Evolutionary conservation across 1,140 invertebrate species (phyloP).

Genomic region (Calycopis cecrops): DNA sequence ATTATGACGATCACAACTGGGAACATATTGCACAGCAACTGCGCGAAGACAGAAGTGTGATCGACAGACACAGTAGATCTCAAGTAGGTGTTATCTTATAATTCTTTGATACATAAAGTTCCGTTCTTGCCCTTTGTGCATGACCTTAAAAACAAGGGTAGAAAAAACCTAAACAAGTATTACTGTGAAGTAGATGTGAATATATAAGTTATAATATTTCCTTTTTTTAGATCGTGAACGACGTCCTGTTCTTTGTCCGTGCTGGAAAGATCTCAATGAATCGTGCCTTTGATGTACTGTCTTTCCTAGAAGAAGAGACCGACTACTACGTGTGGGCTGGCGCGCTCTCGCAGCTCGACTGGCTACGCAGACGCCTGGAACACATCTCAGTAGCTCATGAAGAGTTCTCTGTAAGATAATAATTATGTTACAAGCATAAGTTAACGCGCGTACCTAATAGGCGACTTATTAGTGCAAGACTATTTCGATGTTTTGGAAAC

Average conservation of each 20-base stretch:
- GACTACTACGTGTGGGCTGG: slow-evolving; percentile 81
- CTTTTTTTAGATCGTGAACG: slow-evolving; percentile 80
- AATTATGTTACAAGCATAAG: neutral
- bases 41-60: slow-evolving; percentile 68
- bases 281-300: slow-evolving; percentile 75
- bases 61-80: slow-evolving; percentile 83
- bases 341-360: slow-evolving; percentile 75
- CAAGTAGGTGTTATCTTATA: slow-evolving; percentile 61
- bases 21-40: slow-evolving; percentile 75
- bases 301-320: slow-evolving; percentile 78
- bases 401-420: slow-evolving; percentile 43
- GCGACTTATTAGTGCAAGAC: neutral
- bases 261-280: slow-evolving; percentile 59
- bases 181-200: too few species aligned
- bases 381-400: slow-evolving; percentile 39
- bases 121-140: too few species aligned
- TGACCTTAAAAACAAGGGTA: too few species aligned
- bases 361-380: slow-evolving; percentile 64
- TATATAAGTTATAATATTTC: slow-evolving; percentile 9
- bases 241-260: slow-evolving; percentile 80
- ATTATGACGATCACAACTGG: slow-evolving; percentile 84
- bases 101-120: too few species aligned
- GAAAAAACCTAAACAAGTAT: too few species aligned
- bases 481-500: too few species aligned
- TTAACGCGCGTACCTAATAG: neutral